phyloP scores from a whole-genome alignment of 2,113 vertebrate species.

The Megaleporinus macrocephalus region DNA sequence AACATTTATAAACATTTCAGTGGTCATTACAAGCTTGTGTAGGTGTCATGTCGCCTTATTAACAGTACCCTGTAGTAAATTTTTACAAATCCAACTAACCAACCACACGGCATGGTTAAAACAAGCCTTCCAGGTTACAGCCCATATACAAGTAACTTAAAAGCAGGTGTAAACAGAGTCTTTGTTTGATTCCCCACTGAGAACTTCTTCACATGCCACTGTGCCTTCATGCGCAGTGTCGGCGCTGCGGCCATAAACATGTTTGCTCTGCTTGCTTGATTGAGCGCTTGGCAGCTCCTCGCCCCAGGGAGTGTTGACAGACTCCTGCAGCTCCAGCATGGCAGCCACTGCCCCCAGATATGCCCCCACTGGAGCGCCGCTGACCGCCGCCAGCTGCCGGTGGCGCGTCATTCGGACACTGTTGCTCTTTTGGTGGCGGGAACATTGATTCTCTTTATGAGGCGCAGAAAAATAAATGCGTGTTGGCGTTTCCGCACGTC shows the following conservation, averaged over 20 bases:
- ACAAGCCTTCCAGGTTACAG: no score
- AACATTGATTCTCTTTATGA: conserved; percentile 67
- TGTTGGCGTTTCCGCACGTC: conserved; percentile 65
- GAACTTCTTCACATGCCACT: conserved; percentile 9
- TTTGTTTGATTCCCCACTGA: conserved; percentile 6
- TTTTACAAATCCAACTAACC: no score
- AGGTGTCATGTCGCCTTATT: no score
- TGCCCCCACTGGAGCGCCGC: conserved; percentile 1
- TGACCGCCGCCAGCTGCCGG: conserved; percentile 8
- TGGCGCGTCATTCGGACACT: conserved; percentile 53
- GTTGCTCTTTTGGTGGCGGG: conserved; percentile 66
- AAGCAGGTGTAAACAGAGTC: no score
- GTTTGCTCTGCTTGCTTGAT: conserved; percentile 38
- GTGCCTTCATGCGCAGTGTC: conserved; percentile 20
- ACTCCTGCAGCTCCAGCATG: conserved; percentile 27
- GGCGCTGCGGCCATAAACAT: conserved; percentile 38
- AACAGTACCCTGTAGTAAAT: no score
- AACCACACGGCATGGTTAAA: no score
- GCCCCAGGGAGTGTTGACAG: conserved; percentile 24
- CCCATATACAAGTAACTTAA: no score
- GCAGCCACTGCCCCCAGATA: conserved; percentile 21
- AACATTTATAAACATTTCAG: no score
- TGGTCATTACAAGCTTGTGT: no score
- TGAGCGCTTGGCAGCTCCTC: conserved; percentile 35
- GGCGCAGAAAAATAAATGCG: conserved; percentile 61